Evolutionary conservation across 2,113 vertebrate genomes (phyloP).

Genomic region (Tursiops truncatus): DNA sequence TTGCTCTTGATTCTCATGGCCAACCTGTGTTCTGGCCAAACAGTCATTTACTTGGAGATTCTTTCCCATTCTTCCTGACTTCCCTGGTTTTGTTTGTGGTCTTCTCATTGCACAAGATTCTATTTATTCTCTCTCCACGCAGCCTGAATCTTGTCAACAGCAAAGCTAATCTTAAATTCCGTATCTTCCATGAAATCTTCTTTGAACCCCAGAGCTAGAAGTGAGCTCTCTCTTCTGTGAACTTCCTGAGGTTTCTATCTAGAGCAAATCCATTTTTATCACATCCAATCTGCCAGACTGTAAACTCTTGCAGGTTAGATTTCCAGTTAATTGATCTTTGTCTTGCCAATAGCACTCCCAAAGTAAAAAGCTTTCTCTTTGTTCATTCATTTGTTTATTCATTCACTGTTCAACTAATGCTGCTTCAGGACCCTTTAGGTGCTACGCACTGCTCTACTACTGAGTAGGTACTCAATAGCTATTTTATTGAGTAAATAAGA

Average conservation of each 20-base stretch:
- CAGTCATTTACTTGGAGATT: background rate
- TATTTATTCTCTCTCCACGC: background rate
- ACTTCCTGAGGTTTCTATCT: background rate
- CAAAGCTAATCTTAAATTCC: background rate
- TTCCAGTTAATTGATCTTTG: background rate
- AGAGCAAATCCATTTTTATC: background rate
- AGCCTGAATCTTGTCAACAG: background rate
- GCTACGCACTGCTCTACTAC: background rate
- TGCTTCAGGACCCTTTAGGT: background rate
- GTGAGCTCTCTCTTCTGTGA: background rate
- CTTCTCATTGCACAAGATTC: background rate
- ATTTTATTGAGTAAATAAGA: background rate
- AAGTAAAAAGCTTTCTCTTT: background rate
- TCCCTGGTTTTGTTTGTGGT: background rate
- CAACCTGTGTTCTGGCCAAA: background rate
- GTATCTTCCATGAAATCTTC: background rate
- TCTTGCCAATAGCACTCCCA: background rate
- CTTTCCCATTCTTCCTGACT: background rate
- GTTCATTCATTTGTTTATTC: background rate
- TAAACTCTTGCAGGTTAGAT: background rate
- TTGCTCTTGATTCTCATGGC: background rate
- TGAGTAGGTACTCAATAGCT: background rate
- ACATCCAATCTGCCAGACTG: background rate
- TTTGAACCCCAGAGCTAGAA: background rate
- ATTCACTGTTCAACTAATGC: background rate